Base-by-base conservation (phyloP, 2,888 invertebrate species). In the Aricia artaxerxes region DNA sequence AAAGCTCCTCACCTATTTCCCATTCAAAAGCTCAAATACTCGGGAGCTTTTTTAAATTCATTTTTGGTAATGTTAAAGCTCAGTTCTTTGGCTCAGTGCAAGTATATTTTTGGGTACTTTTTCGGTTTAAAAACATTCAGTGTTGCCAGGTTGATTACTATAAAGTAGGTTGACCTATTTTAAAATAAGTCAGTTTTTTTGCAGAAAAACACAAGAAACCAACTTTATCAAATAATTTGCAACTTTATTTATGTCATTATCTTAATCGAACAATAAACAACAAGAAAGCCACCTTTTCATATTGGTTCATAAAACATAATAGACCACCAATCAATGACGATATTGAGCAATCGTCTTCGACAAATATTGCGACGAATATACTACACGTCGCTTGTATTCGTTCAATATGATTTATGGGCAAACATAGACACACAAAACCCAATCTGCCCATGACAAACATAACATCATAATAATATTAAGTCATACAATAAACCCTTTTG, bases 31-130 rank as follows among this genome's bases (percentile, higher is more conserved):
- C 69, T 69, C 38, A 69, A 69, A 69, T 69, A 38, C 35, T 35
- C 69, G 35, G 4, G 9, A 69, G 69, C 69, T 69, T 69, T 69
- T 69, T 69, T 5, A 69, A 69, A 69, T 69, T 69, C 1, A 69
- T 69, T 69, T 69, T 69, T 3, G 69, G 69, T 69, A 69, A 69
- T 69, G 69, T 38, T 69, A 35, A 69, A 35, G 9, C 64, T 69
- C 13, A 38, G 69, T 31, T 69, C 31, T 69, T 69, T 64, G 69
- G 5, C 69, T 69, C 13, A 4, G 5, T 69, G 35, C 69, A 11
- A 13, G 69, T 35, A 35, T 38, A 24, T 69, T 35, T 69, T 38
- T 69, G 38, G 4, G 35, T 69, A 35, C 35, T 69, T 31, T 69
- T 69, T 38, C 11, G 9, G 64, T 64, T 61, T 0, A 64, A 64